Evolutionary conservation across 2,113 vertebrate genomes (phyloP).

Genomic region (Leptocoma aspasia): DNA sequence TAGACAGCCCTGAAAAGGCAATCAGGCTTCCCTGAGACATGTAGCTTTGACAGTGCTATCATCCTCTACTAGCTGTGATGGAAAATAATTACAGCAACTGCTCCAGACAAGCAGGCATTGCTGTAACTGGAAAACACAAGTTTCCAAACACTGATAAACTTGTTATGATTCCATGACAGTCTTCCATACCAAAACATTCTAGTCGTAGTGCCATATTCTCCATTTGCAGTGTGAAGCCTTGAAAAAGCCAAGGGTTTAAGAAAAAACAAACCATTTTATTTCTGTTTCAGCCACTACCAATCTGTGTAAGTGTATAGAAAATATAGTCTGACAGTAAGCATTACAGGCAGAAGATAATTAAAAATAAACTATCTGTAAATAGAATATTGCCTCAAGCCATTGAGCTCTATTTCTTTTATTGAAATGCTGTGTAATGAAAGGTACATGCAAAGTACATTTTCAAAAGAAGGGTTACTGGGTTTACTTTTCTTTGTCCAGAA

Average conservation of each 20-base stretch:
- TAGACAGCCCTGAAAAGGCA: conserved; percentile 30
- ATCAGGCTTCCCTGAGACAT: background rate
- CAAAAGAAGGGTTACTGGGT: background rate
- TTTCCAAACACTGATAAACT: background rate
- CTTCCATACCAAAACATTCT: conserved; percentile 9
- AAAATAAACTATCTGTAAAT: conserved; percentile 31
- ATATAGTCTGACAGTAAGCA: background rate
- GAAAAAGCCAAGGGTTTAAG: background rate
- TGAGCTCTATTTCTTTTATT: background rate
- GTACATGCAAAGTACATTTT: conserved; percentile 9
- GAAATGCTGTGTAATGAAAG: conserved; percentile 19
- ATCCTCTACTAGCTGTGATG: background rate
- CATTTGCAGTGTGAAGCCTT: background rate
- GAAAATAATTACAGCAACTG: background rate
- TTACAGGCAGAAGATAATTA: conserved; percentile 25
- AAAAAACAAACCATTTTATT: background rate
- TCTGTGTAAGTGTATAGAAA: background rate
- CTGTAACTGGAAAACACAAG: background rate
- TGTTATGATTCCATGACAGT: background rate
- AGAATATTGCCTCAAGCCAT: conserved; percentile 8
- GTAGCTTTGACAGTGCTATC: background rate
- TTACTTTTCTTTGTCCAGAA: background rate
- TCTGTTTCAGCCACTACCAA: background rate
- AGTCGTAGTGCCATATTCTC: background rate
- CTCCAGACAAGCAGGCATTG: background rate